Percentiles rank a stretch among this genome's conserved stretches.
Conservation (phyloP, 2,797 vertebrate species). For the Chelmon rostratus region DNA sequence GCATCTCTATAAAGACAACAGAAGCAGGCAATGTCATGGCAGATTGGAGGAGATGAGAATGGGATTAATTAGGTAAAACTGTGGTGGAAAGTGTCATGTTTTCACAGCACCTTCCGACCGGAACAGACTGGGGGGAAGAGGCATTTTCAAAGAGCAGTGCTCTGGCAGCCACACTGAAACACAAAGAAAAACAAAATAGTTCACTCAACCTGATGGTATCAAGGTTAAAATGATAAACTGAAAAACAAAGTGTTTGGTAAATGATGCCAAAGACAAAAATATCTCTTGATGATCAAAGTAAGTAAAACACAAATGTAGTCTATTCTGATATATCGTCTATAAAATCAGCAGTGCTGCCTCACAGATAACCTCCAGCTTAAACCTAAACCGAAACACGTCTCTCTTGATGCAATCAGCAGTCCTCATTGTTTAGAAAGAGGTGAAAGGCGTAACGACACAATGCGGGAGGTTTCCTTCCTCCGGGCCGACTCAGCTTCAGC, state of each 20-base stretch:
- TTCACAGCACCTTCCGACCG: conserved; percentile 87
- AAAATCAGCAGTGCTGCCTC: conserved; percentile 13
- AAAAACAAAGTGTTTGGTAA: background rate
- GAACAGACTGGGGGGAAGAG: conserved; percentile 81
- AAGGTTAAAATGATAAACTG: conserved; percentile 7
- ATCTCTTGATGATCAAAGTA: background rate
- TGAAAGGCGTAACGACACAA: conserved; percentile 51
- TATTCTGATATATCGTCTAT: conserved; percentile 6
- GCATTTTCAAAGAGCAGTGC: conserved; percentile 92
- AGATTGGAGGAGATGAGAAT: background rate
- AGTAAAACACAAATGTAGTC: background rate
- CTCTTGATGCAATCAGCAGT: background rate
- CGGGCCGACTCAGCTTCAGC: conserved; percentile 9
- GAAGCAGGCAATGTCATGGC: background rate
- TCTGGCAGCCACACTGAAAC: conserved; percentile 92
- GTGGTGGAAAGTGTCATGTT: conserved; percentile 30
- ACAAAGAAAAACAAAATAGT: conserved; percentile 9
- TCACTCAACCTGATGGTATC: background rate
- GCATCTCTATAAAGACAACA: conserved; percentile 87
- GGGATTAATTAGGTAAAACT: background rate
- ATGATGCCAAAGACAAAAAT: background rate
- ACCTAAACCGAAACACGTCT: conserved; percentile 17
- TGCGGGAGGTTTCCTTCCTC: conserved; percentile 71
- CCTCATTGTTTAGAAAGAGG: conserved; percentile 53
- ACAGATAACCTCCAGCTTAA: background rate